These are phyloP conservation scores for Cyclura pinguis DNA, from an alignment of 2,797 vertebrate genomes.

Conservation along the genomic window DNA sequence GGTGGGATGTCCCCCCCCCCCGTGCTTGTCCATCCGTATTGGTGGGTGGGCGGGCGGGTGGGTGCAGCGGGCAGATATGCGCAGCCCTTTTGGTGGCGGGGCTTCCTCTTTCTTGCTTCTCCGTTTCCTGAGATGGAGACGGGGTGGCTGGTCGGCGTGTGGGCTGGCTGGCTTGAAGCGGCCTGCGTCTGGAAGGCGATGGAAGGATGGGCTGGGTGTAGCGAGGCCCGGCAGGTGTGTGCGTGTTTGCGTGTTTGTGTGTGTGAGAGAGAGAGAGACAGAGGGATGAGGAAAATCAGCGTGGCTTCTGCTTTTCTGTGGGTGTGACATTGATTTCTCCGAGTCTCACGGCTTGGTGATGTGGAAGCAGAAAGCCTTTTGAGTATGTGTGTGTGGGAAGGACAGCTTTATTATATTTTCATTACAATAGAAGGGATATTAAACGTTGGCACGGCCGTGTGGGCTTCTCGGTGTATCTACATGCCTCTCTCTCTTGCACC, in stretches of 20 bases:
- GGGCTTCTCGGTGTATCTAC: too few species aligned
- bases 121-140: not conserved
- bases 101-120: not conserved
- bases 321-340: not conserved
- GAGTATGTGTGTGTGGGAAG: not conserved
- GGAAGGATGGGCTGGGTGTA: not conserved
- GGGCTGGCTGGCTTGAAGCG: not conserved
- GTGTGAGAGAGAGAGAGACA: too few species aligned
- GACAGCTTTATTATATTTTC: not conserved
- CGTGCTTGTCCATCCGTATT: too few species aligned
- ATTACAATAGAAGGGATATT: not conserved
- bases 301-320: not conserved
- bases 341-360: too few species aligned
- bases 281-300: too few species aligned
- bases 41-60: too few species aligned
- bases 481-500: too few species aligned
- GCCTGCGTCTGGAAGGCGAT: not conserved
- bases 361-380: not conserved
- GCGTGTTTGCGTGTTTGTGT: too few species aligned
- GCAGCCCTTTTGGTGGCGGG: not conserved
- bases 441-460: not conserved
- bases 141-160: not conserved
- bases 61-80: not conserved
- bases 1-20: too few species aligned
- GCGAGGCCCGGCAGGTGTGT: not conserved